phyloP scores from a whole-genome alignment of 2,888 invertebrate species.

The Syrphus vitripennis region DNA sequence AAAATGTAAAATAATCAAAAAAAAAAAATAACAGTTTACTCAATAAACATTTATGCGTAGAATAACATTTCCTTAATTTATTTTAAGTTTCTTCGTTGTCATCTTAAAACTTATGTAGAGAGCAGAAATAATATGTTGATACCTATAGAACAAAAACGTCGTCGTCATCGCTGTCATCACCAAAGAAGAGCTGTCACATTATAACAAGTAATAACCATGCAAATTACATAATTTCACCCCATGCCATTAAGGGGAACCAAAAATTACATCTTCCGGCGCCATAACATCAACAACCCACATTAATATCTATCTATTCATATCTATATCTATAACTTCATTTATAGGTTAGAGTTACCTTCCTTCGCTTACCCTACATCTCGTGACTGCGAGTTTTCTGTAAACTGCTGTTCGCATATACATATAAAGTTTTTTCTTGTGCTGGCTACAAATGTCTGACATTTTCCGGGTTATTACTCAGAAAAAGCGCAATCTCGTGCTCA shows the following conservation, averaged over 20 bases:
- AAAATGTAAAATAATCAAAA: neutral
- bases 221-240: conserved; percentile 27
- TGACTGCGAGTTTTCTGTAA: neutral
- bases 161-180: neutral
- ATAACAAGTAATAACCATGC: conserved; percentile 54
- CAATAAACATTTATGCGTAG: neutral
- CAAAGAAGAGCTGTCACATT: conserved; percentile 10
- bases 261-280: conserved; percentile 55
- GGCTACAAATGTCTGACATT: conserved; percentile 34
- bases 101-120: neutral
- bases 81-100: conserved; percentile 7
- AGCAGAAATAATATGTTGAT: neutral
- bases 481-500: conserved; percentile 25
- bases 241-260: neutral
- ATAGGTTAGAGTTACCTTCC: neutral
- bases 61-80: neutral
- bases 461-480: conserved; percentile 50
- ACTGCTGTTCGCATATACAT: neutral
- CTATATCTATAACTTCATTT: no score
- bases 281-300: conserved; percentile 17
- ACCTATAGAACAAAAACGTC: neutral
- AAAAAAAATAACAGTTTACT: neutral
- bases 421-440: neutral
- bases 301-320: neutral
- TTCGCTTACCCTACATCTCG: neutral